phyloP scores from a whole-genome alignment of 23 tunicate genomes.

The Styela clava region DNA sequence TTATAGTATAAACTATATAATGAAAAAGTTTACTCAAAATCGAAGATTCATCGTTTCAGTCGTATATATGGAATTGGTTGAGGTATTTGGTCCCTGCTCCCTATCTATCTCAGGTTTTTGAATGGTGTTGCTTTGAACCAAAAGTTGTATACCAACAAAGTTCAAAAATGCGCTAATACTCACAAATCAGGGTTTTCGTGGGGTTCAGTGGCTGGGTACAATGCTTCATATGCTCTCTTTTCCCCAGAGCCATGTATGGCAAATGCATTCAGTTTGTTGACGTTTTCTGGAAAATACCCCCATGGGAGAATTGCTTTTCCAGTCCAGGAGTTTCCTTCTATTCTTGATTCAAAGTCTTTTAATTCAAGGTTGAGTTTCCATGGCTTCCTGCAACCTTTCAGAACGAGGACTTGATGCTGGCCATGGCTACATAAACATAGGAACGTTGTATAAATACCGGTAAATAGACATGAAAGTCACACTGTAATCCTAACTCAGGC shows the following conservation, averaged over 20 bases:
- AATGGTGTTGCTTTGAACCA: too few relatives aligned
- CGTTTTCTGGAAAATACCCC: constrained; percentile 56
- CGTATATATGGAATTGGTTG: too few relatives aligned
- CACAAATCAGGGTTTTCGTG: constrained; percentile 58
- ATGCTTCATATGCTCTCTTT: constrained; percentile 53
- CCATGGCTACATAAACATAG: constrained; percentile 58
- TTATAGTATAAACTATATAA: too few relatives aligned
- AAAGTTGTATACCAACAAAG: too few relatives aligned
- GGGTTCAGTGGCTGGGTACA: constrained; percentile 39
- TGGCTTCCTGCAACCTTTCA: constrained; percentile 49
- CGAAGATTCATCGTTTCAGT: too few relatives aligned
- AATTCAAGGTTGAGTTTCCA: constrained; percentile 51
- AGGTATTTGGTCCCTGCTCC: too few relatives aligned
- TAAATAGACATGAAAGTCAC: too few relatives aligned
- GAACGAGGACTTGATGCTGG: constrained; percentile 52
- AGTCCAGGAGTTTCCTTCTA: constrained; percentile 24
- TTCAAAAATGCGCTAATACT: too few relatives aligned
- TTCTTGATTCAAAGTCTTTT: background rate
- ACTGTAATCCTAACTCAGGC: too few relatives aligned
- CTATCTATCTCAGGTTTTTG: too few relatives aligned
- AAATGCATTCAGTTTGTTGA: constrained; percentile 57
- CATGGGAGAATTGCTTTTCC: constrained; percentile 64
- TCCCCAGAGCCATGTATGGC: constrained; percentile 65
- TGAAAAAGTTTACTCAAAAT: too few relatives aligned
- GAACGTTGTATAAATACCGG: background rate